Evolutionary conservation across 2,888 invertebrate species (phyloP).

Genomic region (Scrobipalpa costella): DNA sequence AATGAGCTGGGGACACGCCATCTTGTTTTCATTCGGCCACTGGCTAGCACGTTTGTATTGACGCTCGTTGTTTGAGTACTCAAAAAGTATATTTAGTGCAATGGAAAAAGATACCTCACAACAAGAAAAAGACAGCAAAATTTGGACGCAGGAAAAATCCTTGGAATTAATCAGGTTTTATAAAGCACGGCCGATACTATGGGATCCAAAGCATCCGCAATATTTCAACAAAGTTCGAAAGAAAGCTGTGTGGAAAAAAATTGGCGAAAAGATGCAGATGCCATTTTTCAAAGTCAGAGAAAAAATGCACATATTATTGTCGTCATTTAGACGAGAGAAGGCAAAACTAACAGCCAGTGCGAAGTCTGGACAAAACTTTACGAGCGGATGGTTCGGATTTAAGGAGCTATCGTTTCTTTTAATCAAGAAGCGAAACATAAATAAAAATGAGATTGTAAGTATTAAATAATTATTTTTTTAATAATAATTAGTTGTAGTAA

Average conservation of each 20-base stretch:
- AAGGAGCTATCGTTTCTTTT: not conserved
- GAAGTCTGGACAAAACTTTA: not conserved
- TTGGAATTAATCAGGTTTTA: conserved; percentile 49
- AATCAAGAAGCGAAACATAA: not conserved
- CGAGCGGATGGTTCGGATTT: not conserved
- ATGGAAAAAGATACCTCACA: not conserved
- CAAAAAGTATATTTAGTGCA: no score
- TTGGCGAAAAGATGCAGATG: no score
- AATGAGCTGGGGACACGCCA: no score
- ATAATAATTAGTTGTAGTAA: no score
- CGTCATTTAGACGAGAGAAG: no score
- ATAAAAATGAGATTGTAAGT: not conserved
- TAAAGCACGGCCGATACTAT: conserved; percentile 29
- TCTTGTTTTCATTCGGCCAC: no score
- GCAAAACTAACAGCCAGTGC: no score
- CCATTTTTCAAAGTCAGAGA: no score
- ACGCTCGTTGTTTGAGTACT: no score
- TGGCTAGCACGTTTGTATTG: no score
- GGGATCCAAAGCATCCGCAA: not conserved
- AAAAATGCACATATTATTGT: no score
- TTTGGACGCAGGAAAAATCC: conserved; percentile 50
- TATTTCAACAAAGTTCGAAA: not conserved
- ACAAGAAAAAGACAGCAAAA: not conserved
- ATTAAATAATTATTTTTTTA: not conserved
- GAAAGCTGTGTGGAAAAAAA: no score